phyloP scores from a whole-genome alignment of 2,113 vertebrate species.

The Microtus oregoni region DNA sequence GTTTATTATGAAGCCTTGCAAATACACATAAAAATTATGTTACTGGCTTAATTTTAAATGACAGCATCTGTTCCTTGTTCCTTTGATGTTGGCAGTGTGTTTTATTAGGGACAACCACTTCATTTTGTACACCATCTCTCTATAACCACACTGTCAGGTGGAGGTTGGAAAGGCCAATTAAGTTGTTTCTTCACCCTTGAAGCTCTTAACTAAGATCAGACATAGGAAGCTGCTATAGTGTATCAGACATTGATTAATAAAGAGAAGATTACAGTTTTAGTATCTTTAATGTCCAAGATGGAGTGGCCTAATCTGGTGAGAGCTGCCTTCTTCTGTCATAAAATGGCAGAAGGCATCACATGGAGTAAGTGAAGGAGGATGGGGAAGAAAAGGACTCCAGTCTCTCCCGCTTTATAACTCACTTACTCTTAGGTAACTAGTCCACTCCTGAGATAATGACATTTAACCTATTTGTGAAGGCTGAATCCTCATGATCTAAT shows the following conservation, averaged over 20 bases:
- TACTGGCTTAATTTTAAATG: conserved; percentile 33
- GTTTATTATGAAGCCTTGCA: background rate
- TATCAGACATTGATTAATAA: background rate
- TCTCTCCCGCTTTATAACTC: background rate
- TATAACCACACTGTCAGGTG: background rate
- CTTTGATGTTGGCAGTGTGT: conserved; percentile 19
- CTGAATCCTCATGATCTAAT: background rate
- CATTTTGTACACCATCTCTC: background rate
- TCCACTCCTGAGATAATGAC: background rate
- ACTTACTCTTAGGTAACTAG: background rate
- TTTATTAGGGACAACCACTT: conserved; percentile 28
- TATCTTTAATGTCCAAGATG: background rate
- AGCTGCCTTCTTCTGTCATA: background rate
- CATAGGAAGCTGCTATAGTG: background rate
- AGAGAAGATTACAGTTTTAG: background rate
- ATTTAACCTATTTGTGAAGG: background rate
- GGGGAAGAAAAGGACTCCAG: too few relatives aligned
- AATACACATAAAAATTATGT: conserved; percentile 10
- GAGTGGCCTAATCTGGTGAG: background rate
- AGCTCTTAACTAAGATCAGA: conserved; percentile 45
- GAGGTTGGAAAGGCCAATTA: background rate
- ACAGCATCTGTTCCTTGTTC: conserved; percentile 4
- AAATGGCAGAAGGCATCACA: background rate
- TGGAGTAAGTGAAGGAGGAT: background rate
- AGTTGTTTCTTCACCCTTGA: background rate